These are phyloP conservation scores for Hartigia nigra DNA, from an alignment of 2,888 invertebrate species.

Conservation along the genomic window DNA sequence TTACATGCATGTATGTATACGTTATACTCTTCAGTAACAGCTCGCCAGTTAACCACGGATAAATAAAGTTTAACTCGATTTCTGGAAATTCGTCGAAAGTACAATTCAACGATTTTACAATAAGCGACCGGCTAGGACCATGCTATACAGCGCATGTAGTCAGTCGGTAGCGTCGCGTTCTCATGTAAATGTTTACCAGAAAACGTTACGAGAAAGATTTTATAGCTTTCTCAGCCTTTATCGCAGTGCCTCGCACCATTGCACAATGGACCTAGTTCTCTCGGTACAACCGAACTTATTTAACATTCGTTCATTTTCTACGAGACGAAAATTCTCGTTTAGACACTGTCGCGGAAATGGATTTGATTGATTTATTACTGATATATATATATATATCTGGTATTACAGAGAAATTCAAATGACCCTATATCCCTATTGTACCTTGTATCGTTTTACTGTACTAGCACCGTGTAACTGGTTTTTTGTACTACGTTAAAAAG, in stretches of 20 bases:
- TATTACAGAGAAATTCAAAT: not conserved
- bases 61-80: not conserved
- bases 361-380: not conserved
- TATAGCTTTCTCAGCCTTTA: not conserved
- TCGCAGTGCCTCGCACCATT: not conserved
- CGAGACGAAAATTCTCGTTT: not conserved
- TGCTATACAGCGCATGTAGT: not conserved
- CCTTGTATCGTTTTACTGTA: not conserved
- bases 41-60: not conserved
- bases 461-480: not conserved
- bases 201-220: not conserved
- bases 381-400: too few relatives aligned
- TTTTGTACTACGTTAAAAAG: not conserved
- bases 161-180: not conserved
- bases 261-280: slow-evolving; percentile 4
- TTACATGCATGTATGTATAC: not conserved
- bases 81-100: not conserved
- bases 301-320: not conserved
- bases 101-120: not conserved
- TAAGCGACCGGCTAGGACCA: not conserved
- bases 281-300: not conserved
- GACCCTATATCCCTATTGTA: not conserved
- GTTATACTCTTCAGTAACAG: not conserved
- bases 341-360: not conserved
- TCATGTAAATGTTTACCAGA: slow-evolving; percentile 5